Conservation (phyloP, 2,113 vertebrate species). For the Notarius lentiginosus region DNA sequence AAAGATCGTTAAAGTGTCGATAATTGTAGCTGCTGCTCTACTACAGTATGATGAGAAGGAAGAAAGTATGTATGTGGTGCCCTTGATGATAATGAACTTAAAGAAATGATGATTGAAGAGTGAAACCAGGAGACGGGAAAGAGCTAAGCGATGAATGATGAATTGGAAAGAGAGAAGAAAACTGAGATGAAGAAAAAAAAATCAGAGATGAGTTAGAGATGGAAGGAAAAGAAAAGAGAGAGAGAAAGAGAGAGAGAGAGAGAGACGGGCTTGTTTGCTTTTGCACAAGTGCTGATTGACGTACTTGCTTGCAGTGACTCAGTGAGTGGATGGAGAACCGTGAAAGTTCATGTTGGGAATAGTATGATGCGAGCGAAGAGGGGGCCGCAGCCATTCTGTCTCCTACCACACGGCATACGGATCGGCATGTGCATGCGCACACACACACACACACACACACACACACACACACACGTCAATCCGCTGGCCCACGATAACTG, state of each 20-base stretch:
- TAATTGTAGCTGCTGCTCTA: not conserved
- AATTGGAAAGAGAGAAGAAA: not conserved
- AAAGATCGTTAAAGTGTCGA: too few relatives aligned
- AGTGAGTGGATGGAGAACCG: slow-evolving; percentile 34
- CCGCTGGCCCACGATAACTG: slow-evolving; percentile 25
- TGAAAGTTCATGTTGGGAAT: slow-evolving; percentile 42
- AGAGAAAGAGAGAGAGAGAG: not conserved
- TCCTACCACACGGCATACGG: slow-evolving; percentile 44
- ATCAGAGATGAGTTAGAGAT: not conserved
- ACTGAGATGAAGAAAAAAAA: not conserved
- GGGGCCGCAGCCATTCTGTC: slow-evolving; percentile 15
- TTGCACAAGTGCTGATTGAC: slow-evolving; percentile 31
- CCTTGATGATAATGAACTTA: not conserved
- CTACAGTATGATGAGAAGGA: not conserved
- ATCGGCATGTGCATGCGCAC: slow-evolving; percentile 38
- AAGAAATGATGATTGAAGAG: not conserved
- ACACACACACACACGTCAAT: slow-evolving; percentile 37
- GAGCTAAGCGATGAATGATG: too few relatives aligned
- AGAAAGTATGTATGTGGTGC: not conserved
- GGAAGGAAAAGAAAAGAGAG: not conserved
- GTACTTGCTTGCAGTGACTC: slow-evolving; percentile 33
- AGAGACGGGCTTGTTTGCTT: slow-evolving; percentile 1
- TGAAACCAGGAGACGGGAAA: not conserved
- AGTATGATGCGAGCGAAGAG: slow-evolving; percentile 27
- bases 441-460: too few relatives aligned